phyloP scores from a whole-genome alignment of 1,140 invertebrate genomes.

The Leucophenga varia region DNA sequence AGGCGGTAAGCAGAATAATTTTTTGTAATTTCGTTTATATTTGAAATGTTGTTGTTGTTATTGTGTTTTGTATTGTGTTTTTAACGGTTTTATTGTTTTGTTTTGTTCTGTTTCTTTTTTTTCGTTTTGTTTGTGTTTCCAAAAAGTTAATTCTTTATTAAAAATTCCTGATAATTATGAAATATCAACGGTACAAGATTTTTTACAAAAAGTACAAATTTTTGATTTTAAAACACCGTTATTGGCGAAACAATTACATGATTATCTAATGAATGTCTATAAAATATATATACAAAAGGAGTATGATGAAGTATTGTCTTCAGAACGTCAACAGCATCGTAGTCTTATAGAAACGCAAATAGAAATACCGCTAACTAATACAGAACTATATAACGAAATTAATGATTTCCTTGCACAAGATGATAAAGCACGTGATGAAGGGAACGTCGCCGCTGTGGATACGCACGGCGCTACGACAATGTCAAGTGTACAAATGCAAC shows the following conservation, averaged over 20 bases:
- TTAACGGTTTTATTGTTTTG: neutral
- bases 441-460: neutral
- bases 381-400: neutral
- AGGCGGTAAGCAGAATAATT: slow-evolving; percentile 22
- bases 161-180: slow-evolving; percentile 21
- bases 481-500: too few relatives aligned
- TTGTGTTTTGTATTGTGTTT: slow-evolving; percentile 2
- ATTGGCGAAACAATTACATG: slow-evolving; percentile 13
- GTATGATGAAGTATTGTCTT: too few relatives aligned
- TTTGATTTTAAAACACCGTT: neutral
- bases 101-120: slow-evolving; percentile 11
- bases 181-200: slow-evolving; percentile 16
- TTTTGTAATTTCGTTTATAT: neutral
- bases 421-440: neutral
- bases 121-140: slow-evolving; percentile 3
- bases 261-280: slow-evolving; percentile 24
- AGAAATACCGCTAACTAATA: neutral
- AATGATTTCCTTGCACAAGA: slow-evolving; percentile 6
- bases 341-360: neutral
- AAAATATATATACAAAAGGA: slow-evolving; percentile 9
- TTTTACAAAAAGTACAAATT: slow-evolving; percentile 16
- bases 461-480: neutral
- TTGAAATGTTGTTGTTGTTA: too few relatives aligned
- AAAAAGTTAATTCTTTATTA: neutral
- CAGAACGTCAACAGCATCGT: neutral